Base-by-base conservation (phyloP, 2,797 vertebrate species). In the Phoeniculus purpureus region DNA sequence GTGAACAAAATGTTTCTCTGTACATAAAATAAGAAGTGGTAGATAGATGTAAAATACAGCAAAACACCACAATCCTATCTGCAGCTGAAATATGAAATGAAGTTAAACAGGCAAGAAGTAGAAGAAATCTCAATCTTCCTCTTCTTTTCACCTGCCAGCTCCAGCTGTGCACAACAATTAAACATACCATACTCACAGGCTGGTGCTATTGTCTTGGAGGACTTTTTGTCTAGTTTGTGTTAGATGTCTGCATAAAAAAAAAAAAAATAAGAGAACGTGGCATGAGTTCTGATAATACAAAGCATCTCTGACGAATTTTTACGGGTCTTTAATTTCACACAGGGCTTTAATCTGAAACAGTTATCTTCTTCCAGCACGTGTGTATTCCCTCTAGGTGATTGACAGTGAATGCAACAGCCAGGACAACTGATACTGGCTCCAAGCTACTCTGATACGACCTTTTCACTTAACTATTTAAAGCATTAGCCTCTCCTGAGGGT, bases 201-300 rank as follows among this genome's bases (percentile, higher is more conserved):
- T 73, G 54, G 47, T 4, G 3, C 72, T 31, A 92, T 86, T 92
- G 72, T 89, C 75, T 62, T 48, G 56, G 5, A 37, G 47, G 29
- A 75, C 54, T 19, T 77, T 86, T 32, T 93, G 79, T 94, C 90
- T 77, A 93, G 92, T 86, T 86, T 95, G 65, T 47, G 48, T n/a
- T 56, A 65, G 50, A 52, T 8, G 50, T 22, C 65, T 89, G 65
- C 29, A 26, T 54, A 9, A 37, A 37, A 37, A n/a, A n/a, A n/a
- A n/a, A n/a, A n/a, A n/a, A n/a, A n/a, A n/a, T n/a, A n/a, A 81
- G 48, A 83, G 23, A 84, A 70, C n/a, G n/a, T n/a, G n/a, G n/a
- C n/a, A n/a, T n/a, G n/a, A n/a, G n/a, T n/a, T n/a, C n/a, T n/a
- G n/a, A n/a, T n/a, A n/a, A n/a, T n/a, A n/a, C n/a, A n/a, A n/a